phyloP scores from a whole-genome alignment of 1,140 invertebrate species.

The Euborellia annulipes region DNA sequence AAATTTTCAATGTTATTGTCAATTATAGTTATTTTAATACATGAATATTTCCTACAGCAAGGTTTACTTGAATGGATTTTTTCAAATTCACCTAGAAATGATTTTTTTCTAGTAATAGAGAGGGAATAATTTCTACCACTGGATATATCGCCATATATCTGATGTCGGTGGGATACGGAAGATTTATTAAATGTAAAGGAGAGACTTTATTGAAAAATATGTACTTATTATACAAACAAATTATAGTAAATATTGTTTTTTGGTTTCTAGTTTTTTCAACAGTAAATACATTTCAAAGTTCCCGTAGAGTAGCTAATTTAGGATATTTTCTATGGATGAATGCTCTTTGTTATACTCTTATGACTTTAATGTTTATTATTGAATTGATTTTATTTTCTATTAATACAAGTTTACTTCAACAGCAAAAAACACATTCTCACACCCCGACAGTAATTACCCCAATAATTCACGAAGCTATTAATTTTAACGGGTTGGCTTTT shows the following conservation, averaged over 20 bases:
- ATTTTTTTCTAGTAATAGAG: not conserved
- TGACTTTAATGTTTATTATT: not conserved
- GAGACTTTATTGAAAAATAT: not conserved
- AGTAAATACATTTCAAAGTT: not conserved
- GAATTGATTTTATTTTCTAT: not conserved
- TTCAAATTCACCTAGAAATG: not conserved
- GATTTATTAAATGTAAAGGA: not conserved
- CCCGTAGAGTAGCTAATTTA: not conserved
- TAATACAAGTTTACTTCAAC: not conserved
- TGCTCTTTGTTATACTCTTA: not conserved
- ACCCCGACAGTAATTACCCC: not conserved
- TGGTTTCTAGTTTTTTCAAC: not conserved
- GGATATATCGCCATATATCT: slow-evolving; percentile 1
- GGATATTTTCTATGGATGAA: not conserved
- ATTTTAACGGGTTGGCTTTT: not conserved
- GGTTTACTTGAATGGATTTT: not conserved
- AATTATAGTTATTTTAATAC: not conserved
- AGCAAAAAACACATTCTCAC: not conserved
- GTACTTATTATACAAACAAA: not conserved
- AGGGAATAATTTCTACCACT: not conserved
- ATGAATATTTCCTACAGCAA: not conserved
- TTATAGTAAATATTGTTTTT: not conserved
- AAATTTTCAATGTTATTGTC: not conserved
- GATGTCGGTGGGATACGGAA: not conserved
- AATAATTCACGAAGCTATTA: not conserved